Conservation (phyloP, 2,797 vertebrate species). For the Rhabdophis nuchalis region DNA sequence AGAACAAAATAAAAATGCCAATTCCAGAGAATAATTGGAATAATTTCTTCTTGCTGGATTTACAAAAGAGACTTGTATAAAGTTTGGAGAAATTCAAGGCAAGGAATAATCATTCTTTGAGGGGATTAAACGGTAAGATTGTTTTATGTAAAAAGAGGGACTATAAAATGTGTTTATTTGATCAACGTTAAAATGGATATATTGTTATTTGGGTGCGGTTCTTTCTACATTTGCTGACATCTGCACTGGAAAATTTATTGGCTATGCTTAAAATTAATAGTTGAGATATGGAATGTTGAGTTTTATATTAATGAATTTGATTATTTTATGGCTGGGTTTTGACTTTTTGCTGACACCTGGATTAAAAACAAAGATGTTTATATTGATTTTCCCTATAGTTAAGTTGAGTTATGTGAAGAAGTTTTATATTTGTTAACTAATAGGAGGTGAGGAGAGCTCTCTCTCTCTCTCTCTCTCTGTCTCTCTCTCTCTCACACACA, state of each 20-base stretch:
- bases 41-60: not conserved
- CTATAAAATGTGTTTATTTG: not conserved
- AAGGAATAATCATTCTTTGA: not conserved
- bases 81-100: not conserved
- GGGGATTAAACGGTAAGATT: not conserved
- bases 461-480: too few relatives aligned
- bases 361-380: not conserved
- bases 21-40: not conserved
- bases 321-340: not conserved
- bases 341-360: not conserved
- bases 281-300: not conserved
- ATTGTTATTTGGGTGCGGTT: not conserved
- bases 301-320: not conserved
- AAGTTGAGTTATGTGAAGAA: not conserved
- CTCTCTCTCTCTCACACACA: not conserved
- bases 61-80: not conserved
- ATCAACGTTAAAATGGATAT: not conserved
- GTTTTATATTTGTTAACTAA: not conserved
- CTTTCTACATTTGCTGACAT: not conserved
- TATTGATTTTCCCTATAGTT: not conserved
- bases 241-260: not conserved
- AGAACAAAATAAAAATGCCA: not conserved
- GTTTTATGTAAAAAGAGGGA: not conserved
- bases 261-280: too few relatives aligned
- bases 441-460: not conserved